A percentile compares a stretch with the other conserved stretches of the same genome.
Evolutionary conservation across 1,140 invertebrate genomes (phyloP).

Genomic region (Parapsyche elsis): DNA sequence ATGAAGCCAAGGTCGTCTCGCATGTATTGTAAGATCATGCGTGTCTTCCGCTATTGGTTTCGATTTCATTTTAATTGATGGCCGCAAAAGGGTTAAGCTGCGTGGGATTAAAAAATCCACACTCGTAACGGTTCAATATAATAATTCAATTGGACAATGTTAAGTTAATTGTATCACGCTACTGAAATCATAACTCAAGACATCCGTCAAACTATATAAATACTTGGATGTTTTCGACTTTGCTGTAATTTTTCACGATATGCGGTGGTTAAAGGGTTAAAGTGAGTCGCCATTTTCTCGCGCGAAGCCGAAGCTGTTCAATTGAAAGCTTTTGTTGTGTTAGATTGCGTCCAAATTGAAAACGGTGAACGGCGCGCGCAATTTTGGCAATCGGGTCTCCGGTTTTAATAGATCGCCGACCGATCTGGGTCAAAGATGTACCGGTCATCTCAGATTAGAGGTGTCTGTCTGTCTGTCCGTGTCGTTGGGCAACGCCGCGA

Average conservation of each 20-base stretch:
- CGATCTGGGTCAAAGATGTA: slow-evolving; percentile 31
- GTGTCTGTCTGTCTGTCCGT: not conserved
- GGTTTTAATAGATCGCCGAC: slow-evolving; percentile 10
- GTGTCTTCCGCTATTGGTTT: too few relatives aligned
- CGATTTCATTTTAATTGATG: too few relatives aligned
- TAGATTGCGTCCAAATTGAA: slow-evolving; percentile 30
- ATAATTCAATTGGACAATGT: too few relatives aligned
- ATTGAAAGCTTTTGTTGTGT: slow-evolving; percentile 14
- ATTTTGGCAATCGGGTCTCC: slow-evolving; percentile 17
- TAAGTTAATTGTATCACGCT: too few relatives aligned
- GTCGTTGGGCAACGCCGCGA: not conserved
- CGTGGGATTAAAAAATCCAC: too few relatives aligned
- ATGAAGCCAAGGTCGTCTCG: too few relatives aligned
- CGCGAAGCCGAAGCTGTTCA: not conserved
- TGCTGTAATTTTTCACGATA: not conserved
- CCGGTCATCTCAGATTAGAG: not conserved
- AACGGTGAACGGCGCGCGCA: slow-evolving; percentile 3
- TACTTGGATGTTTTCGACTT: too few relatives aligned
- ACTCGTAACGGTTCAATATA: too few relatives aligned
- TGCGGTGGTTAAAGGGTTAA: not conserved
- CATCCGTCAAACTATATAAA: too few relatives aligned
- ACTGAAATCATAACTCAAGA: too few relatives aligned
- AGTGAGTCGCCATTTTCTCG: not conserved
- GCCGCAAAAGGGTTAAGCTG: too few relatives aligned
- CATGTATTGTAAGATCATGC: too few relatives aligned